A percentile compares a stretch with the other conserved stretches of the same genome.
Evolutionary conservation across 2,797 vertebrate genomes (phyloP).

Genomic region (Loriculus beryllinus): DNA sequence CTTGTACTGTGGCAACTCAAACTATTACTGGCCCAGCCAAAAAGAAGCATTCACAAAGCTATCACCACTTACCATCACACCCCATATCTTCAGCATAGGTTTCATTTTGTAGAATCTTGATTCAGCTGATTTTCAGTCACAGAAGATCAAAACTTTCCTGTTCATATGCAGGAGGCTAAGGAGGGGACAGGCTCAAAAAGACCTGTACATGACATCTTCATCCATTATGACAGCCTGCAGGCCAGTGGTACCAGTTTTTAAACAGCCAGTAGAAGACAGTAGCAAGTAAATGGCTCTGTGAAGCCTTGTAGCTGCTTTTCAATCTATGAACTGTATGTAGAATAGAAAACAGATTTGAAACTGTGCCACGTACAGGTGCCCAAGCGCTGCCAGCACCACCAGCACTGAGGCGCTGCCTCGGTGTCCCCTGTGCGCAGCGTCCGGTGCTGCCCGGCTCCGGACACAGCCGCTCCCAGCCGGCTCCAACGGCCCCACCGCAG

Average conservation of each 20-base stretch:
- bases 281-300: background rate
- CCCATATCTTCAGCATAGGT: background rate
- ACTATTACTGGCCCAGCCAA: too few relatives aligned
- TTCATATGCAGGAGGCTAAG: background rate
- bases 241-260: fast-evolving
- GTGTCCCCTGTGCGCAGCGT: too few relatives aligned
- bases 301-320: background rate
- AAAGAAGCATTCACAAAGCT: background rate
- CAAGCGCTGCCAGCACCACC: fast-evolving
- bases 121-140: background rate
- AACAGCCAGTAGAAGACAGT: background rate
- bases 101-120: background rate
- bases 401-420: too few relatives aligned
- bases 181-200: background rate
- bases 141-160: background rate
- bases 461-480: too few relatives aligned
- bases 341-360: background rate
- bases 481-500: too few relatives aligned
- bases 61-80: fast-evolving
- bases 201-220: fast-evolving
- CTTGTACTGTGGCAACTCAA: background rate
- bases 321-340: background rate
- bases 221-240: too few relatives aligned
- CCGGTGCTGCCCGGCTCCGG: too few relatives aligned
- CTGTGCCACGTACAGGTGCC: fast-evolving